Conservation (phyloP, 2,888 invertebrate species). For the Scaptomyza flava region DNA sequence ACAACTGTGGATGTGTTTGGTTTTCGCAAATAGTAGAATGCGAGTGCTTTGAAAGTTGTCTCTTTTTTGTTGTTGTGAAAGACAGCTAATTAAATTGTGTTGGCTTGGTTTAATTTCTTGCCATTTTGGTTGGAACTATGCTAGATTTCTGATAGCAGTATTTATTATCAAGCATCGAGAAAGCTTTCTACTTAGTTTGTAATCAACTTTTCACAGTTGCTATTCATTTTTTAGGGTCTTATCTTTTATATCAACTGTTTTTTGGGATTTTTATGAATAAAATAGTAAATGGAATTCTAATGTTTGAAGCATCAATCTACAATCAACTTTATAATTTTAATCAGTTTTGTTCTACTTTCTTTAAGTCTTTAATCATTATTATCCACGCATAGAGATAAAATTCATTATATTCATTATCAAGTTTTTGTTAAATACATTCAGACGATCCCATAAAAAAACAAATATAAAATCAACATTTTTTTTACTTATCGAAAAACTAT, state of each 20-base stretch:
- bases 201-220: neutral
- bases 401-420: slow-evolving; percentile 34
- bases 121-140: neutral
- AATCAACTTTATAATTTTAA: too few relatives aligned
- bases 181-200: slow-evolving; percentile 14
- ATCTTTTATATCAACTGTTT: too few relatives aligned
- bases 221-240: too few relatives aligned
- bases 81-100: slow-evolving; percentile 39
- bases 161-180: neutral
- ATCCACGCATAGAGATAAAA: slow-evolving; percentile 27
- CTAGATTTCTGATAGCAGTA: neutral
- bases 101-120: slow-evolving; percentile 4
- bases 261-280: too few relatives aligned
- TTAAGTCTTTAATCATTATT: slow-evolving; percentile 25
- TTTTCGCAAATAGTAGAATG: slow-evolving; percentile 1
- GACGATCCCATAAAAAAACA: slow-evolving; percentile 16
- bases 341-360: slow-evolving; percentile 26
- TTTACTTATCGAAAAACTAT: slow-evolving; percentile 60
- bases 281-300: too few relatives aligned
- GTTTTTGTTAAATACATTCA: slow-evolving; percentile 30
- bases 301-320: too few relatives aligned
- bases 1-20: slow-evolving; percentile 11
- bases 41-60: slow-evolving; percentile 10
- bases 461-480: neutral
- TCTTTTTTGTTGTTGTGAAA: slow-evolving; percentile 9